Base-by-base conservation (phyloP, 2,113 vertebrate genomes). In the Colaptes auratus region DNA sequence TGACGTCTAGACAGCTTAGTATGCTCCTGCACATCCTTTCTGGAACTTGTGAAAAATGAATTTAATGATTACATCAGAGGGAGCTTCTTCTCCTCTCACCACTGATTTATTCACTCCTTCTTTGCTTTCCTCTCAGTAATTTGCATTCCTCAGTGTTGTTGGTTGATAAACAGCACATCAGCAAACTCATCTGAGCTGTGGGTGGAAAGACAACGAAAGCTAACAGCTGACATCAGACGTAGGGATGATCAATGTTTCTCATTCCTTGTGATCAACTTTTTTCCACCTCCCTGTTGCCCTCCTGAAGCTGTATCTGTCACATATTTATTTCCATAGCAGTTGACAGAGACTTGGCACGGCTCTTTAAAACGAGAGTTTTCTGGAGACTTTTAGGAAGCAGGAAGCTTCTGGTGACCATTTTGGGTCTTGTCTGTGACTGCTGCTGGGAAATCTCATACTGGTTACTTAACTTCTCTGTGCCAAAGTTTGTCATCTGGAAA, bases 401-500 rank as follows among this genome's bases (percentile, higher is more conserved):
- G 52, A 25, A 75, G 67, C 31, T 95, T 53, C 10, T 13, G 35
- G 69, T 81, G 48, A 75, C 44, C 53, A 25, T 72, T 73, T 67
- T 33, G n/a, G 53, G 50, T 88, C 88, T 80, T 39, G 4, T 90
- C 86, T 90, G 69, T 67, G 82, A 59, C 39, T 86, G 82, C 87
- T 89, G 73, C 79, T 92, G 65, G 21, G 71, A 81, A 24, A 72
- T 53, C 58, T 78, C 16, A 28, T 18, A 50, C 27, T 63, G 75
- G 69, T 69, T 76, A 64, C 82, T 91, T 85, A 59, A 78, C 5
- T 85, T 88, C 52, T 67, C 79, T 72, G 36, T 92, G 94, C 93
- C 79, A 83, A 52, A 95, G 44, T 94, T 83, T 88, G 58, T 95
- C 79, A 42, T 71, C 76, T 93, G 93, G 86, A 96, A 96, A 95